Percentiles rank a stretch among this genome's conserved stretches.
phyloP scores from a whole-genome alignment of 2,797 vertebrate species.

The Periophthalmus magnuspinnatus region DNA sequence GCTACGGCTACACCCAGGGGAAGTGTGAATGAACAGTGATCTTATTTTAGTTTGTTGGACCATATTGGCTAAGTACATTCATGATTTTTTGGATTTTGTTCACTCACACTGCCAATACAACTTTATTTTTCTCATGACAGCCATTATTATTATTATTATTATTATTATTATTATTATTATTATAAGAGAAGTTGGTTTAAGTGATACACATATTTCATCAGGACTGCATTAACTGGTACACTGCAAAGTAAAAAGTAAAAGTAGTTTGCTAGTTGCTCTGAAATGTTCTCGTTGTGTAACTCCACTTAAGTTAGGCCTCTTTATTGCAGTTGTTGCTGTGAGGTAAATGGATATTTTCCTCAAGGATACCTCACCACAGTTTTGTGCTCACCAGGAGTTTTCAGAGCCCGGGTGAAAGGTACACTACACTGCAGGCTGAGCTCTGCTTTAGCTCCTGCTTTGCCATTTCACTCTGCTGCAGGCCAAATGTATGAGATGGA shows the following conservation, averaged over 20 bases:
- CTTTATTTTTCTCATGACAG: no score
- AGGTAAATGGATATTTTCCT: conserved; percentile 63
- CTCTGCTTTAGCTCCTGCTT: conserved; percentile 70
- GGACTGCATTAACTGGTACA: no score
- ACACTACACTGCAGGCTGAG: conserved; percentile 66
- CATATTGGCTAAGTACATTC: no score
- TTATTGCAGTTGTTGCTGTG: conserved; percentile 36
- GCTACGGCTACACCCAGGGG: not conserved
- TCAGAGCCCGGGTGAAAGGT: conserved; percentile 67
- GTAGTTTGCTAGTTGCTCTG: conserved; percentile 21
- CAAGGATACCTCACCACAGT: conserved; percentile 60
- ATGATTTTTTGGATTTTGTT: no score
- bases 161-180: no score
- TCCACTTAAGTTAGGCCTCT: conserved; percentile 52
- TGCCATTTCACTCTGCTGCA: conserved; percentile 32
- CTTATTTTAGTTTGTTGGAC: no score
- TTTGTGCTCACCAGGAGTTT: conserved; percentile 65
- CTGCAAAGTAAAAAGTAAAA: not conserved
- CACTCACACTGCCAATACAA: no score
- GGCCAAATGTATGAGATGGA: conserved; percentile 71
- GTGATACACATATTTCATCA: no score
- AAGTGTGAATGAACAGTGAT: not conserved
- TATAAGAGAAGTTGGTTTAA: no score
- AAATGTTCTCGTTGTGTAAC: conserved; percentile 46
- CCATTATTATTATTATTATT: no score